phyloP scores from a whole-genome alignment of 2,113 vertebrate species.

The Emydura subglobosa region DNA sequence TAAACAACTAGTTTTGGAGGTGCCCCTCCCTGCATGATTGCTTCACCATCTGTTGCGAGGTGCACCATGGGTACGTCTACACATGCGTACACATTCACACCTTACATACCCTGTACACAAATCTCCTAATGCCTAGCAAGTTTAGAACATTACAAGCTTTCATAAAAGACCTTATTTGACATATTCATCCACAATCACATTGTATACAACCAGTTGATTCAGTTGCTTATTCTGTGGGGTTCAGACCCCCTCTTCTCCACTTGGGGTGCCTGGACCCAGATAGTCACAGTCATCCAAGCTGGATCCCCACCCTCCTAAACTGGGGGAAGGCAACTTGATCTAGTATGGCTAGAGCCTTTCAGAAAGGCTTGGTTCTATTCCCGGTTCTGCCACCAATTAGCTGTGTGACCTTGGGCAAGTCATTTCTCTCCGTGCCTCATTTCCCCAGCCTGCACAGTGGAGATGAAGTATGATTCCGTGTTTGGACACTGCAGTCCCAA shows the following conservation, averaged over 20 bases:
- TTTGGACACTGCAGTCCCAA: neutral
- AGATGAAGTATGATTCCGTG: fast-evolving
- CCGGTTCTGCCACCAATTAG: fast-evolving
- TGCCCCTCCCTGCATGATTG: neutral
- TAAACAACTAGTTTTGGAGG: neutral
- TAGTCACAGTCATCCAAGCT: neutral
- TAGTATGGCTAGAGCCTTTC: fast-evolving
- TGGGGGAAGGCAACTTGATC: fast-evolving
- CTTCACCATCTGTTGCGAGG: neutral
- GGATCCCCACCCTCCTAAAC: neutral
- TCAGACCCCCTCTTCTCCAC: neutral
- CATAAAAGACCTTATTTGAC: neutral
- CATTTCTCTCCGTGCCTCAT: fast-evolving
- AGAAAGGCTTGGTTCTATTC: fast-evolving
- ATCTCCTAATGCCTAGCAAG: neutral
- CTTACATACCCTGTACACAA: neutral
- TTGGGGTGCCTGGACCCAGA: neutral
- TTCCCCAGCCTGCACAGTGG: neutral
- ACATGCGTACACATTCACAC: neutral
- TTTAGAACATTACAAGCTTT: neutral
- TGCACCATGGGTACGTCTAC: neutral
- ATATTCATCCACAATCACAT: neutral
- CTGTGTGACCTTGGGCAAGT: neutral
- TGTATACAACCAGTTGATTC: neutral
- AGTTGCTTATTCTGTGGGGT: neutral